Base-by-base conservation (phyloP, 2,797 vertebrate species). In the Bovichtus diacanthus region DNA sequence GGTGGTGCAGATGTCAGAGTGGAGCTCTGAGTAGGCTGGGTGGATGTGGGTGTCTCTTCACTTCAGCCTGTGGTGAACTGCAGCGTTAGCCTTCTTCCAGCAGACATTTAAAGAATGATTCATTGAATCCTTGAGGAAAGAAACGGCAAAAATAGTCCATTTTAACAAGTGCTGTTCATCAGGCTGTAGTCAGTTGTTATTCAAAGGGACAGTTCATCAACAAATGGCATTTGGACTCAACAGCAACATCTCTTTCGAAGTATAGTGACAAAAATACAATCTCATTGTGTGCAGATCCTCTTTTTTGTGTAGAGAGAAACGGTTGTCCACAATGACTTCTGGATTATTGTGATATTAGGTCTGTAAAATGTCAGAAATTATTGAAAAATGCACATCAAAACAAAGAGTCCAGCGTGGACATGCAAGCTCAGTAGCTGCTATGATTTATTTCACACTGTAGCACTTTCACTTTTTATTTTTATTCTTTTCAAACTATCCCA, bases 1-100 rank as follows among this genome's bases (percentile, higher is more conserved):
- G 84, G 84, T 64, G 53, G 50, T 68, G 70, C 60, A 56, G 69
- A 80, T 79, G 82, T 84, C 73, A 64, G 62, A 70, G 60, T 47
- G 66, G 55, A 58, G 75, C 65, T 74, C 3, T 31, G 73, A 38
- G 39, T 5, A 25, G 54, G 25, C 25, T 27, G 55, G 4, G 46
- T 47, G 46, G 4, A 19, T 49, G 29, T 23, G 69, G 36, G 58
- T 43, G 50, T 56, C 23, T 27, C 67, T 76, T 21, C 23, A 16
- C 70, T 51, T 63, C 43, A 31, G 70, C 46, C 62, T 54, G 62
- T 43, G 62, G 54, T 77, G 0, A 47, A 25, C 19, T 23, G 0
- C 59, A 31, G 66, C 3, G 9, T 70, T 18, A 41, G 41, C 2
- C 31, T 29, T 58, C 58, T 16, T 49, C 27, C 73, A 31, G 49